These are phyloP conservation scores for Tyrannus savana DNA, from an alignment of 2,113 vertebrate genomes.

Conservation along the genomic window DNA sequence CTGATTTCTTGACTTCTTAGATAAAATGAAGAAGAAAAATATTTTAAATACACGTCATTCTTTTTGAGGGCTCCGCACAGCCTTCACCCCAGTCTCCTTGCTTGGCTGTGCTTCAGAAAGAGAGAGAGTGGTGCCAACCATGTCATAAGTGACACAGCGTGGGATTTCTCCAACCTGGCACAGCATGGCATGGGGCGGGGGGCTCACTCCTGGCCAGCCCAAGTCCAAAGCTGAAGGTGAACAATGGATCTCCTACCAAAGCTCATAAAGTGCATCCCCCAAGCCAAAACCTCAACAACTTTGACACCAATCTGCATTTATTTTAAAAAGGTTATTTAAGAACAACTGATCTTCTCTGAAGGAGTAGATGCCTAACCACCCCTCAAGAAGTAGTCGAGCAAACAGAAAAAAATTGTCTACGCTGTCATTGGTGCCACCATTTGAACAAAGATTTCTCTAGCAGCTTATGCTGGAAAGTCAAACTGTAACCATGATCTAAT, in stretches of 20 bases:
- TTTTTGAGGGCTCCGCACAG: neutral
- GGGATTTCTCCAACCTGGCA: neutral
- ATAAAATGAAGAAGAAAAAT: neutral
- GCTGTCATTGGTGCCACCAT: neutral
- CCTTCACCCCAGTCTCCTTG: neutral
- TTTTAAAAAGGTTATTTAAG: neutral
- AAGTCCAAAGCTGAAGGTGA: neutral
- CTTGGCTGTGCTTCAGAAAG: neutral
- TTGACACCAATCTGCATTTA: neutral
- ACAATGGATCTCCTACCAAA: neutral
- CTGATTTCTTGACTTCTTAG: neutral
- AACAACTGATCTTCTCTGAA: neutral
- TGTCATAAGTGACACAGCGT: fast-evolving
- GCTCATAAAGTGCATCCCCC: fast-evolving
- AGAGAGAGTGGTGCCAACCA: neutral
- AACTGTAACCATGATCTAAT: neutral
- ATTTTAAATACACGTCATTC: neutral
- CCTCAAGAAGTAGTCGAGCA: neutral
- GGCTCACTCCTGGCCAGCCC: neutral
- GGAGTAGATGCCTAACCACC: neutral
- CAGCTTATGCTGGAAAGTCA: neutral
- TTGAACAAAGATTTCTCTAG: neutral
- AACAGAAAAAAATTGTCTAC: neutral
- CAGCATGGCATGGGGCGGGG: fast-evolving
- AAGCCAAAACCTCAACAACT: neutral